phyloP scores from a whole-genome alignment of 1,140 invertebrate species.

The Pentalonia nigronervosa region DNA sequence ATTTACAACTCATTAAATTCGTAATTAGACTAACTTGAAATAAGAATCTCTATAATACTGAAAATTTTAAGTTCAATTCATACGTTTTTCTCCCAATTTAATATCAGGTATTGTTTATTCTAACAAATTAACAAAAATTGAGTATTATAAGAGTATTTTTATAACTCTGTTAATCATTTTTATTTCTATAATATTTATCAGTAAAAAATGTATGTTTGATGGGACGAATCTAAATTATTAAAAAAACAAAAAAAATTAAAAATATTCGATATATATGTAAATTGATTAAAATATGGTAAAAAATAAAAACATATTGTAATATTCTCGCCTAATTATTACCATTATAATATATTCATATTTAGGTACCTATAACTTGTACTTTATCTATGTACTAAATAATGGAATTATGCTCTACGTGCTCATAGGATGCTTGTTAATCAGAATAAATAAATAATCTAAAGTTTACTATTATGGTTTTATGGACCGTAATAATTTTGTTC shows the following conservation, averaged over 20 bases:
- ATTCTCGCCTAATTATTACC: background rate
- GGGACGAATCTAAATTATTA: no score
- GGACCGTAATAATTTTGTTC: background rate
- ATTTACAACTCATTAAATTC: background rate
- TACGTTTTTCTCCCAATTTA: background rate
- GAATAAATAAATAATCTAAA: constrained; percentile 4
- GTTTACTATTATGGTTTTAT: background rate
- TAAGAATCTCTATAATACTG: background rate
- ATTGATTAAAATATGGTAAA: background rate
- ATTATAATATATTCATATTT: background rate
- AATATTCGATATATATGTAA: background rate
- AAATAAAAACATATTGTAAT: background rate
- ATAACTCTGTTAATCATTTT: no score
- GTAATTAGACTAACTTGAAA: background rate
- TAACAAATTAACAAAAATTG: background rate
- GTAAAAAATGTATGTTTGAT: no score
- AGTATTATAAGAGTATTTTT: background rate
- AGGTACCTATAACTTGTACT: background rate
- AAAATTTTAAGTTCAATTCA: background rate
- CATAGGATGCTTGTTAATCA: background rate
- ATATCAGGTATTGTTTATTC: background rate
- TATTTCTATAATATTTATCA: no score
- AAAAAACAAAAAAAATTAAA: no score
- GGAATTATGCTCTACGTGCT: background rate
- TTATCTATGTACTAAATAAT: background rate